These are phyloP conservation scores for Phataginus tetradactyla DNA, from an alignment of 2,797 vertebrate genomes.

Conservation along the genomic window DNA sequence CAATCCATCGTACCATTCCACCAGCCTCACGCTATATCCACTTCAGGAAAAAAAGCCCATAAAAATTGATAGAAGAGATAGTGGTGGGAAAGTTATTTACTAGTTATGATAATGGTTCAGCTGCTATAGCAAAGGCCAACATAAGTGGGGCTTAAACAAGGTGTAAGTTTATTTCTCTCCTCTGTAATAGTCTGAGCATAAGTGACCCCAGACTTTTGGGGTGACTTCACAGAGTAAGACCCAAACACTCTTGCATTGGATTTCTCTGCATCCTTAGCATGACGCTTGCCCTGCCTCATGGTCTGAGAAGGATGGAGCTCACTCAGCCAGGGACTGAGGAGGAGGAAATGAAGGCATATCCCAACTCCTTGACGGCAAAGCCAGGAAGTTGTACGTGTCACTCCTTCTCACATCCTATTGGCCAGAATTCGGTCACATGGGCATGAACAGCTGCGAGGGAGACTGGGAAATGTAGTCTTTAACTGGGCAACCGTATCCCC, in stretches of 20 bases:
- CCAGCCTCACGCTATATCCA: background rate
- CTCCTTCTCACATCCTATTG: background rate
- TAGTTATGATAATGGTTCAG: background rate
- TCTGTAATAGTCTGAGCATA: background rate
- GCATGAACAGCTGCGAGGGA: background rate
- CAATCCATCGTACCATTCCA: background rate
- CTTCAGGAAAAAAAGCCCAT: background rate
- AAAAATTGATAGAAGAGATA: background rate
- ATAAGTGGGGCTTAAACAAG: background rate
- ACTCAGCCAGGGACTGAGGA: background rate
- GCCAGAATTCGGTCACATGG: background rate
- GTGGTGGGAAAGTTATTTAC: background rate
- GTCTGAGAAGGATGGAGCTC: background rate
- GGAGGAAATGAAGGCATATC: background rate
- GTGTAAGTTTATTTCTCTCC: background rate
- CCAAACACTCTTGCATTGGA: background rate
- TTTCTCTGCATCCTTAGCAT: background rate
- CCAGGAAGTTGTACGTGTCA: background rate
- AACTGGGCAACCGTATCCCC: background rate
- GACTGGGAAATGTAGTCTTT: slow-evolving; percentile 59
- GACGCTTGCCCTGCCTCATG: background rate
- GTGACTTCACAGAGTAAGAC: background rate
- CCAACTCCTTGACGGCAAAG: background rate
- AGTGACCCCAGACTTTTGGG: background rate
- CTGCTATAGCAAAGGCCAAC: background rate